Evolutionary conservation across 2,113 vertebrate genomes (phyloP).

Genomic region (Varanus salvator): DNA sequence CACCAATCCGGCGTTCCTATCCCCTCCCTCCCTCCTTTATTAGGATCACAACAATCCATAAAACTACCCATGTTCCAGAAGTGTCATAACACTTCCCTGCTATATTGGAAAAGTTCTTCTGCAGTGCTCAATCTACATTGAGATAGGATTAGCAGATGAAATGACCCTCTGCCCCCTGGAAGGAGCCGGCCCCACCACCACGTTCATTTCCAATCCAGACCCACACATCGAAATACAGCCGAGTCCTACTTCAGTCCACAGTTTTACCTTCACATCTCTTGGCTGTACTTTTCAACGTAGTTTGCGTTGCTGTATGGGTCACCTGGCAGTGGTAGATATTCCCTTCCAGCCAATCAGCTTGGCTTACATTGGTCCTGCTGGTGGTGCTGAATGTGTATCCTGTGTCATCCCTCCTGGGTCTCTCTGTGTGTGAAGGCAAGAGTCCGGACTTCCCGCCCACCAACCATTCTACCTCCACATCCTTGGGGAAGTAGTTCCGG

Average conservation of each 20-base stretch:
- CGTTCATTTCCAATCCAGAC: too few species aligned
- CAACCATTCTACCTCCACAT: constrained; percentile 55
- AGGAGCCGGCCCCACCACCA: too few species aligned
- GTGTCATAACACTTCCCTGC: too few species aligned
- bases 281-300: not conserved
- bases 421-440: accelerated
- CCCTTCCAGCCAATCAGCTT: constrained; percentile 44
- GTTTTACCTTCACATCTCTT: constrained; percentile 63
- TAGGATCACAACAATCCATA: too few species aligned
- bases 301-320: not conserved
- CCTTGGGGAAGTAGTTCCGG: not conserved
- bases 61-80: too few species aligned
- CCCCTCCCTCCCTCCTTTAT: too few species aligned
- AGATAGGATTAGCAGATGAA: too few species aligned
- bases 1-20: too few species aligned
- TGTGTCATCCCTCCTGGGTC: not conserved
- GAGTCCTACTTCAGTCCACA: accelerated
- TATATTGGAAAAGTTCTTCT: too few species aligned
- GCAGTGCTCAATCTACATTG: too few species aligned
- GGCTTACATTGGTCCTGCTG: constrained; percentile 55
- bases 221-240: accelerated
- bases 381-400: constrained; percentile 30
- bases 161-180: not conserved
- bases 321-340: constrained; percentile 61
- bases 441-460: accelerated